phyloP scores from a whole-genome alignment of 2,113 vertebrate genomes.

The Eidolon helvum region DNA sequence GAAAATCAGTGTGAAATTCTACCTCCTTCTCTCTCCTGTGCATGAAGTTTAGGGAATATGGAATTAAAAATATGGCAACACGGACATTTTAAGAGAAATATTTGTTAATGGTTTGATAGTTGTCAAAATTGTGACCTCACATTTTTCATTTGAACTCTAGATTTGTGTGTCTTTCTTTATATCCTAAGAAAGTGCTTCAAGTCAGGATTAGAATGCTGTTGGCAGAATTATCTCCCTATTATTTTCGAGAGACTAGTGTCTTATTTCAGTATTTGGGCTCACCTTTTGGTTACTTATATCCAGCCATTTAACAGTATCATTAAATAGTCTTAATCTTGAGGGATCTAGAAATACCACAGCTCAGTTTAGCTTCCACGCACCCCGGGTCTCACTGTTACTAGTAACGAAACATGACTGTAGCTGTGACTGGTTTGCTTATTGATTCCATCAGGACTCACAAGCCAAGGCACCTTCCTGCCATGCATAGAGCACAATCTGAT shows the following conservation, averaged over 20 bases:
- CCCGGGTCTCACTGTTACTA: background rate
- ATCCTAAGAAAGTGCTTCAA: constrained; percentile 4
- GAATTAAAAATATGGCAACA: background rate
- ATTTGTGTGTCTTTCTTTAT: background rate
- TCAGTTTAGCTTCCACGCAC: background rate
- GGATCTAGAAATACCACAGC: background rate
- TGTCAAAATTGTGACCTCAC: background rate
- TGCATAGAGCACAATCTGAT: background rate
- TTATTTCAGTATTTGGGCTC: background rate
- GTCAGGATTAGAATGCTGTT: background rate
- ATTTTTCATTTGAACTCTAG: background rate
- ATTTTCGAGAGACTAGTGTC: background rate
- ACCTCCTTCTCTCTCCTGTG: background rate
- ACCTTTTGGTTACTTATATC: background rate
- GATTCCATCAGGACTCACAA: background rate
- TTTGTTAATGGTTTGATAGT: background rate
- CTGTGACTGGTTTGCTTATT: background rate
- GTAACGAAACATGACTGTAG: background rate
- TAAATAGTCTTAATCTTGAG: background rate
- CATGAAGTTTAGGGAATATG: background rate
- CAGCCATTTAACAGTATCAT: background rate
- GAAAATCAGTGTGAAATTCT: background rate
- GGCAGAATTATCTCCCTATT: background rate
- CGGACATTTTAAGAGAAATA: background rate
- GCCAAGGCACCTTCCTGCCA: background rate